phyloP scores from a whole-genome alignment of 2,113 vertebrate genomes.

The Bubalus kerabau region DNA sequence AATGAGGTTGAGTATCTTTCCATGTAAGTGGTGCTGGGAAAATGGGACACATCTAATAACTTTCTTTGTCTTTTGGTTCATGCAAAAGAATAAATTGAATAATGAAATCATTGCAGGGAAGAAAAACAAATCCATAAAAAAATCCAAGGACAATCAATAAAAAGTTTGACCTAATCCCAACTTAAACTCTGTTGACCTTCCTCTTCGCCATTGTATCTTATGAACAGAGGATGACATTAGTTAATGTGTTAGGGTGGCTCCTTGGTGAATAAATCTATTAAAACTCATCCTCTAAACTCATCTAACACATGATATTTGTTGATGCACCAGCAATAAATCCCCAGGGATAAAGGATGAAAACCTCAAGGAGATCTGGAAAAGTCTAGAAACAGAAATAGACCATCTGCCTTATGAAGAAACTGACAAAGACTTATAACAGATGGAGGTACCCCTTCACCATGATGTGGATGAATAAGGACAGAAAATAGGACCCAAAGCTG shows the following conservation, averaged over 20 bases:
- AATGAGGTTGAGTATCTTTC: background rate
- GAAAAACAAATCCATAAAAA: background rate
- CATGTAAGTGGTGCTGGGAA: background rate
- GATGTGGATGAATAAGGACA: constrained; percentile 57
- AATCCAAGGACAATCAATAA: background rate
- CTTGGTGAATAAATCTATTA: constrained; percentile 42
- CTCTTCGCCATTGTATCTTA: background rate
- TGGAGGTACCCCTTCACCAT: constrained; percentile 61
- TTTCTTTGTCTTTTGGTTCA: constrained; percentile 21
- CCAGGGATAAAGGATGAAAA: constrained; percentile 60
- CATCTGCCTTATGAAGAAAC: constrained; percentile 66
- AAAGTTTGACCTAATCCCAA: background rate
- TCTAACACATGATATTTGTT: constrained; percentile 65
- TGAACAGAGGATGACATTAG: background rate
- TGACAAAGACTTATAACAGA: constrained; percentile 67
- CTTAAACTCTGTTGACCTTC: constrained; percentile 11
- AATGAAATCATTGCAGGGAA: background rate
- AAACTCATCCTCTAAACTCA: constrained; percentile 49
- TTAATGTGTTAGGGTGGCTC: constrained; percentile 17
- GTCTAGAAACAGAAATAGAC: constrained; percentile 64
- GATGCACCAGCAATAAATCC: constrained; percentile 57
- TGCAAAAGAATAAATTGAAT: background rate
- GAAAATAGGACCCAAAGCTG: constrained; percentile 56
- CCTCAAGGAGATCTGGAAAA: constrained; percentile 64
- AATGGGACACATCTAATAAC: background rate